Percentiles rank a stretch among this genome's conserved stretches.
Conservation (phyloP, 2,797 vertebrate species). For the Betta splendens region DNA sequence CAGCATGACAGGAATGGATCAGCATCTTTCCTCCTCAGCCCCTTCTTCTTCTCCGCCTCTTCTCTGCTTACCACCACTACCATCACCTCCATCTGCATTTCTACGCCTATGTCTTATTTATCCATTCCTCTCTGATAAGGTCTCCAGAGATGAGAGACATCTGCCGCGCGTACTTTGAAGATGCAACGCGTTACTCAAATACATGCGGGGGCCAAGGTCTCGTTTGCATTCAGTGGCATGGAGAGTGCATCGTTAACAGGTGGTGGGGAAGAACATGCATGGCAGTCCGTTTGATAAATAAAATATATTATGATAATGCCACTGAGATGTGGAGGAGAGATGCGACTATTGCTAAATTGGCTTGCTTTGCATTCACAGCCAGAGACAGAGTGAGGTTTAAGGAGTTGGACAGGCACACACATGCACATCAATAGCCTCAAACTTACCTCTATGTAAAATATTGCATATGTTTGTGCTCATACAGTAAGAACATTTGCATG, state of each 20-base stretch:
- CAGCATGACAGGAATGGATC: slow-evolving; percentile 48
- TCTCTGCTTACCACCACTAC: slow-evolving; percentile 33
- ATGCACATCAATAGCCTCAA: slow-evolving; percentile 39
- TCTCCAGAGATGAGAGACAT: slow-evolving; percentile 82
- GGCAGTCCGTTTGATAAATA: slow-evolving; percentile 79
- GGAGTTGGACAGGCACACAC: slow-evolving; percentile 39
- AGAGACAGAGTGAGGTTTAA: slow-evolving; percentile 24
- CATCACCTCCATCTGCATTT: slow-evolving; percentile 69
- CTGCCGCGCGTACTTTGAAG: slow-evolving; percentile 83
- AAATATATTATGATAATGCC: slow-evolving; percentile 82
- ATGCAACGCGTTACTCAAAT: slow-evolving; percentile 76
- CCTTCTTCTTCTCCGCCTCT: slow-evolving; percentile 28
- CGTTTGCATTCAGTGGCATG: slow-evolving; percentile 78
- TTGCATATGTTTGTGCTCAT: slow-evolving; percentile 41
- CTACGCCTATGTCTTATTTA: slow-evolving; percentile 79
- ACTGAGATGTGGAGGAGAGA: slow-evolving; percentile 50
- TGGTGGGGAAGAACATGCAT: slow-evolving; percentile 68
- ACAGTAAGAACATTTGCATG: slow-evolving; percentile 52
- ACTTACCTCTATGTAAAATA: slow-evolving; percentile 34
- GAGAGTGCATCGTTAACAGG: slow-evolving; percentile 79
- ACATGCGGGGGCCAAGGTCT: slow-evolving; percentile 72
- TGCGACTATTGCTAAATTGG: slow-evolving; percentile 68
- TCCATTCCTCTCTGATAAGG: slow-evolving; percentile 79
- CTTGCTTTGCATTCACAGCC: slow-evolving; percentile 41
- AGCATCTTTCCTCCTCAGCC: slow-evolving; percentile 26